phyloP scores from a whole-genome alignment of 2,113 vertebrate species.

The Syngnathus typhle region DNA sequence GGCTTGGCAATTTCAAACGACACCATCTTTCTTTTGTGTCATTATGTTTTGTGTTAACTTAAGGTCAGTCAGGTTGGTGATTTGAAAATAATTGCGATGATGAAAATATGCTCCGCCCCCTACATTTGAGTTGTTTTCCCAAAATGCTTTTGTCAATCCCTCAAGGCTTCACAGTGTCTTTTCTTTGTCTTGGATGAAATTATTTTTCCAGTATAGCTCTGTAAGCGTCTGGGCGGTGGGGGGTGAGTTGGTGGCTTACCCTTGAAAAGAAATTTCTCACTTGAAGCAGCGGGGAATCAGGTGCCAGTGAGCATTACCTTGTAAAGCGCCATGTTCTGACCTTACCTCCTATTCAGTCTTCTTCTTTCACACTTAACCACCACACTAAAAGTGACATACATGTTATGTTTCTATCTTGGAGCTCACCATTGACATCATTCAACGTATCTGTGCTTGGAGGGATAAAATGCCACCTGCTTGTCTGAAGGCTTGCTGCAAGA shows the following conservation, averaged over 20 bases:
- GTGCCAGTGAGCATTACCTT: conserved; percentile 16
- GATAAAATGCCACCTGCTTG: conserved; percentile 84
- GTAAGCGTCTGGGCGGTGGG: conserved; percentile 31
- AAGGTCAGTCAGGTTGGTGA: conserved; percentile 24
- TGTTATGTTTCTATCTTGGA: conserved; percentile 11
- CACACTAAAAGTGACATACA: conserved; percentile 7
- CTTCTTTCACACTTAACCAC: conserved; percentile 9
- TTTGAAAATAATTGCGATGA: conserved; percentile 15
- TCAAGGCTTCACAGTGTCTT: conserved; percentile 1
- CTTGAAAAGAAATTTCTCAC: conserved; percentile 26
- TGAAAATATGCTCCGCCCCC: conserved; percentile 1
- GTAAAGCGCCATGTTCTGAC: conserved; percentile 36
- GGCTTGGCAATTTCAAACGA: conserved; percentile 20
- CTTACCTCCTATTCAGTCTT: conserved; percentile 19
- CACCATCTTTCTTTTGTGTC: conserved; percentile 17
- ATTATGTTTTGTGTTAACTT: conserved; percentile 41
- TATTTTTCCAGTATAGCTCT: conserved; percentile 34
- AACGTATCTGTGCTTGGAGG: conserved; percentile 72
- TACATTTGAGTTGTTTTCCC: conserved; percentile 5
- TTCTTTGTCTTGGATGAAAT: conserved; percentile 16
- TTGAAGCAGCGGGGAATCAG: conserved; percentile 33
- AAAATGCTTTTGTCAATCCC: conserved; percentile 26
- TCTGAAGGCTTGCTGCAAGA: conserved; percentile 75
- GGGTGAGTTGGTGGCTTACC: not conserved
- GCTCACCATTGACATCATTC: conserved; percentile 67